Percentiles rank a stretch among this genome's conserved stretches.
These are phyloP conservation scores for Dynastes grantii DNA, from an alignment of 2,888 invertebrate species.

Conservation along the genomic window DNA sequence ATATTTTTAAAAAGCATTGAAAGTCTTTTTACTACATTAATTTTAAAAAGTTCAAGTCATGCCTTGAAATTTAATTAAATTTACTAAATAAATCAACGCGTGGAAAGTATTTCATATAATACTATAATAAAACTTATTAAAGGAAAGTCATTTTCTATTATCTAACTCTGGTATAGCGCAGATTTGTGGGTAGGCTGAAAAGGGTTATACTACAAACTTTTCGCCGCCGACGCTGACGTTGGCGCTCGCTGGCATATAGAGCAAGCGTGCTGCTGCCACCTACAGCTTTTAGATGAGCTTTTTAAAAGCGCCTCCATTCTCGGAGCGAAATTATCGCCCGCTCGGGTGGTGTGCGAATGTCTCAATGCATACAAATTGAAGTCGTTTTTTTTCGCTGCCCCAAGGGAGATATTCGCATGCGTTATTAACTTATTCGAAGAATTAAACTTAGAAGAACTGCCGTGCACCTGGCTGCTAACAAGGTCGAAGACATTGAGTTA, in stretches of 20 bases:
- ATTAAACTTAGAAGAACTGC: slow-evolving; percentile 39
- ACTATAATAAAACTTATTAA: slow-evolving; percentile 12
- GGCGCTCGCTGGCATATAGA: background rate
- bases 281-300: slow-evolving; percentile 23
- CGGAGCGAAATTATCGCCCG: slow-evolving; percentile 31
- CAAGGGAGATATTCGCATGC: slow-evolving; percentile 38
- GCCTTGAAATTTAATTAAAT: background rate
- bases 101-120: background rate
- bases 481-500: slow-evolving; percentile 10
- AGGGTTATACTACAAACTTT: slow-evolving; percentile 39
- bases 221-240: background rate
- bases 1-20: no score
- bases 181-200: slow-evolving; percentile 24
- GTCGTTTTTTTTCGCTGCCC: slow-evolving; percentile 34
- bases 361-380: slow-evolving; percentile 46
- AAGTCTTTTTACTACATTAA: no score
- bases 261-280: background rate
- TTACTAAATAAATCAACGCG: slow-evolving; percentile 16
- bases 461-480: slow-evolving; percentile 9
- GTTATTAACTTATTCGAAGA: slow-evolving; percentile 43
- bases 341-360: slow-evolving; percentile 18
- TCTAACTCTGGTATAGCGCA: background rate
- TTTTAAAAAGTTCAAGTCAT: no score
- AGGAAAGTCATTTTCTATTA: slow-evolving; percentile 42
- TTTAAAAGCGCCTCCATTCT: slow-evolving; percentile 35